These are phyloP conservation scores for Drosophila rubida DNA, from an alignment of 2,888 invertebrate genomes.

Conservation along the genomic window DNA sequence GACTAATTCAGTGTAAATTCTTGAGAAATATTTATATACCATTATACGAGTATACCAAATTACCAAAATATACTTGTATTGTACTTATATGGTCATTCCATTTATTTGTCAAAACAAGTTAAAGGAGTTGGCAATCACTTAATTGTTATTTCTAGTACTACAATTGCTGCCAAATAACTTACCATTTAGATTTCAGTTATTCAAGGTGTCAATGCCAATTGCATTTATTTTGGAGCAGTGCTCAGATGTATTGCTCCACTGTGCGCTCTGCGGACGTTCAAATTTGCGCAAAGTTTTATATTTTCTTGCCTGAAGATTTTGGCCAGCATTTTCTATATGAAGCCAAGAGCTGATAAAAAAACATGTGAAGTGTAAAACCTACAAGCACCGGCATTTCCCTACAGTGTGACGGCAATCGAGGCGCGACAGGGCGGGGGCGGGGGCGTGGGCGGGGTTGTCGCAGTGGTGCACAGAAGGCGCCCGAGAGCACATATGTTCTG, in stretches of 20 bases:
- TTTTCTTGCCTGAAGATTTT: slow-evolving; percentile 58
- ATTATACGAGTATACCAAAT: too few species aligned
- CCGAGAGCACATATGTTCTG: slow-evolving; percentile 59
- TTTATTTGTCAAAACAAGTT: too few species aligned
- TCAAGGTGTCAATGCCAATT: too few species aligned
- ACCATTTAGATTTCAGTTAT: too few species aligned
- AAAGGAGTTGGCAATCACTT: too few species aligned
- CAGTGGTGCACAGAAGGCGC: slow-evolving; percentile 23
- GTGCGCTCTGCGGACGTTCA: slow-evolving; percentile 28
- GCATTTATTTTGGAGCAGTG: background rate
- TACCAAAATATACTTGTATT: too few species aligned
- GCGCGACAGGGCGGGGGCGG: background rate
- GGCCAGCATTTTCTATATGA: slow-evolving; percentile 36
- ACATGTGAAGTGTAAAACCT: slow-evolving; percentile 53
- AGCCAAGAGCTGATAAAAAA: slow-evolving; percentile 45
- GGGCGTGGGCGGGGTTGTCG: background rate
- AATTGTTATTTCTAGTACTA: too few species aligned
- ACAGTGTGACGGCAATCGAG: background rate
- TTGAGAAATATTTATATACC: too few species aligned
- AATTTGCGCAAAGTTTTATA: slow-evolving; percentile 69
- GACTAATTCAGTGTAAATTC: too few species aligned
- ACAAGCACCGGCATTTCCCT: slow-evolving; percentile 32
- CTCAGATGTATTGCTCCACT: background rate
- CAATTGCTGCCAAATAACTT: too few species aligned
- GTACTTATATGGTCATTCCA: too few species aligned